A percentile compares a stretch with the other conserved stretches of the same genome.
These are phyloP conservation scores for Galerucella pusilla DNA, from an alignment of 2,888 invertebrate genomes.

Conservation along the genomic window DNA sequence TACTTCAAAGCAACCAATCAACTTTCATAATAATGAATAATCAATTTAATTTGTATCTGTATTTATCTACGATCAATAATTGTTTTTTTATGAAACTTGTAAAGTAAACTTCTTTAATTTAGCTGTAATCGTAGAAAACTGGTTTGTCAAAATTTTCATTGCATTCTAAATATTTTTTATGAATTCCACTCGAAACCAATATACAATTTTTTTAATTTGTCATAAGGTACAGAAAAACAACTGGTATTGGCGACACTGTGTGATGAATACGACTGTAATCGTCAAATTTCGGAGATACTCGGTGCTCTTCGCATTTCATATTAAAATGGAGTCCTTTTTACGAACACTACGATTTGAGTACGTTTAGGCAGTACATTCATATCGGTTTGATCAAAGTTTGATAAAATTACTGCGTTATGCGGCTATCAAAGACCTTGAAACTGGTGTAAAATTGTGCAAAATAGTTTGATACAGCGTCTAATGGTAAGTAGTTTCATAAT, in stretches of 20 bases:
- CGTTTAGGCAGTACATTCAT: slow-evolving; percentile 51
- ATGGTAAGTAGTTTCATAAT: slow-evolving; percentile 55
- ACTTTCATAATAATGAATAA: no score
- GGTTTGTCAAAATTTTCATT: no score
- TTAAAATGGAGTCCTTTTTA: slow-evolving; percentile 57
- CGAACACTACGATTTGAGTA: slow-evolving; percentile 60
- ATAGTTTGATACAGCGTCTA: slow-evolving; percentile 39
- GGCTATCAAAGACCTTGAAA: slow-evolving; percentile 43
- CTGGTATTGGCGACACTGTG: neutral
- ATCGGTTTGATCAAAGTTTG: slow-evolving; percentile 33
- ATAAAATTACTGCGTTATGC: slow-evolving; percentile 44
- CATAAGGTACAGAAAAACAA: neutral
- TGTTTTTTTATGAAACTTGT: no score
- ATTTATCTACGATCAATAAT: no score
- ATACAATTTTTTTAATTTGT: neutral
- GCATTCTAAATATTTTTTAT: no score
- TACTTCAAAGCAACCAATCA: no score
- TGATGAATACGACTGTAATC: slow-evolving; percentile 24
- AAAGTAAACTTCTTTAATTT: no score
- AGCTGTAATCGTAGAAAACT: no score
- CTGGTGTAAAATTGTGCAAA: slow-evolving; percentile 41
- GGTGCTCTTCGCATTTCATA: slow-evolving; percentile 41
- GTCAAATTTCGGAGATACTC: slow-evolving; percentile 34
- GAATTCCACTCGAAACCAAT: neutral
- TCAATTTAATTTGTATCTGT: no score